These are phyloP conservation scores for Chinchilla lanigera DNA, from an alignment of 2,113 vertebrate genomes.

Conservation along the genomic window DNA sequence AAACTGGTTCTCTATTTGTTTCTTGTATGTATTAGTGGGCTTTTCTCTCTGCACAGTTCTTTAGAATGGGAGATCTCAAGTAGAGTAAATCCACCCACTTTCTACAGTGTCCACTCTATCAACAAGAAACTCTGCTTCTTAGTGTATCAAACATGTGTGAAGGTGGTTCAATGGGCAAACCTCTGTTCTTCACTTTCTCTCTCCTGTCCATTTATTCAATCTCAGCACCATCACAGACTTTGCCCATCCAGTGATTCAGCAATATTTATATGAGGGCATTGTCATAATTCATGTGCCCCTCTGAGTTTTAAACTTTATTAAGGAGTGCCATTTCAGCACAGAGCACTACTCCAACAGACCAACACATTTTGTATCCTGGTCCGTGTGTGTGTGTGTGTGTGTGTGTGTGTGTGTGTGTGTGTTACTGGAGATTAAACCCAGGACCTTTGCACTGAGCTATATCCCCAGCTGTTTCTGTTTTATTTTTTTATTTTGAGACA, in stretches of 20 bases:
- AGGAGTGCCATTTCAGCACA: too few species aligned
- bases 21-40: not conserved
- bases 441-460: too few species aligned
- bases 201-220: not conserved
- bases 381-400: too few species aligned
- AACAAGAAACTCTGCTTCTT: not conserved
- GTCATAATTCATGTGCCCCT: not conserved
- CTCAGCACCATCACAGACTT: not conserved
- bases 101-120: not conserved
- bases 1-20: not conserved
- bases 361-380: too few species aligned
- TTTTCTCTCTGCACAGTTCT: too few species aligned
- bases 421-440: too few species aligned
- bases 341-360: too few species aligned
- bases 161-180: not conserved
- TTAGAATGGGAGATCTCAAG: not conserved
- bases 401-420: too few species aligned
- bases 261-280: not conserved
- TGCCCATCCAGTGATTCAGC: not conserved
- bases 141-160: not conserved
- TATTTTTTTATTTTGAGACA: too few species aligned
- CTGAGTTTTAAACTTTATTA: not conserved
- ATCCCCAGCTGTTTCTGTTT: too few species aligned
- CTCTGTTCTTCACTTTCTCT: not conserved
- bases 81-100: not conserved